Evolutionary conservation across 2,888 invertebrate genomes (phyloP), one percentile per base, ranked within the genome.

Genomic region (Hemithea aestivaria): DNA sequence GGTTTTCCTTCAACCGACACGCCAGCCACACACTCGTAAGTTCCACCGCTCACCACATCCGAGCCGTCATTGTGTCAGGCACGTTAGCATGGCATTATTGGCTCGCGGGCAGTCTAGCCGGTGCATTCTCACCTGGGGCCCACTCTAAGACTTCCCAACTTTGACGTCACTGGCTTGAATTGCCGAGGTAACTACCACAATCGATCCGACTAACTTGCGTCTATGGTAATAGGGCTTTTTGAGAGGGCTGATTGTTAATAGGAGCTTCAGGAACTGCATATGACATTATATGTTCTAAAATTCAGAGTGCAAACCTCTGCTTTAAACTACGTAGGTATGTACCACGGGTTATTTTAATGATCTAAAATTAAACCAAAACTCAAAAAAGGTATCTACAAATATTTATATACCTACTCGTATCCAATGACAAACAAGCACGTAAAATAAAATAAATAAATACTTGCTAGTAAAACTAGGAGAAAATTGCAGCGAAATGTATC

Each of bases 41-140:
- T 41, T 50, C 31, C 37, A 27, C 36, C 27, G 37, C 38, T 40
- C 48, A 57, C 41, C 46, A 35, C 30, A 46, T 41, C 28, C 37
- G 35, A 25, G 10, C 20, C 33, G 40, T 8, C 59, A 31, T 37
- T 73, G 54, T 58, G 58, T 66, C 32, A 35, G 25, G 8, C 45
- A 60, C 51, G 62, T 70, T 70, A 72, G 62, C 69, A 71, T 74
- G 66, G 61, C 63, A 67, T 74, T 76, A 74, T 75, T 75, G 77
- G 74, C 74, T 81, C 74, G 74, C 79, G 76, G 77, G 74, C 75
- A 78, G 75, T 74, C 74, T 74, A 67, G 87, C 87, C 85, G 76
- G 80, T 87, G 79, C 87, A 88, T 84, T 84, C 79, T 79, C 84
- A 83, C 84, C 83, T 82, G 82, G 71, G 82, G 81, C 79, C 70